Conservation (phyloP, 92 coral and sea anemone genomes). For the Porites rus region DNA sequence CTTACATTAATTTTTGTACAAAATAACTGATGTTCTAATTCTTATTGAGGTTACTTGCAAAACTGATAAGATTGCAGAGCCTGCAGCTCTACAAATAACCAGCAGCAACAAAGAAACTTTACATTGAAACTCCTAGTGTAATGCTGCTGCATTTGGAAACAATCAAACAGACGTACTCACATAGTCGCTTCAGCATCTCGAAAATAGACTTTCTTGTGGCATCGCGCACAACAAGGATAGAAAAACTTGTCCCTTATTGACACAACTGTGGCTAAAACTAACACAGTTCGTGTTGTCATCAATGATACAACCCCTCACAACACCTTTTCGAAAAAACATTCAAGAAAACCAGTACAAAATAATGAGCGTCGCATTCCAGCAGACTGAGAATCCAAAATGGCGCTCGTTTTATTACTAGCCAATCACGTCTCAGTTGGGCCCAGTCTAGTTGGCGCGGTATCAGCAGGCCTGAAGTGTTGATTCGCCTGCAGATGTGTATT, state of each 20-base stretch:
- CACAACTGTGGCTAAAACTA: slow-evolving; percentile 83
- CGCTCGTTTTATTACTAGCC: slow-evolving; percentile 31
- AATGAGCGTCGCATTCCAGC: background rate
- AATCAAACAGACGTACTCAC: slow-evolving; percentile 52
- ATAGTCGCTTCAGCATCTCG: slow-evolving; percentile 66
- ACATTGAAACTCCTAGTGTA: too few species aligned
- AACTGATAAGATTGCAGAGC: too few species aligned
- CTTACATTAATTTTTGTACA: too few species aligned
- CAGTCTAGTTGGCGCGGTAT: background rate
- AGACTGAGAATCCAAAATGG: slow-evolving; percentile 27
- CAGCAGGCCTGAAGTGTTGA: background rate
- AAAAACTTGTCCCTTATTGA: slow-evolving; percentile 68
- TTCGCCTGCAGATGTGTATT: background rate
- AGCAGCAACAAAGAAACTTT: background rate
- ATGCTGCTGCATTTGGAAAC: too few species aligned
- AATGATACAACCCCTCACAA: background rate
- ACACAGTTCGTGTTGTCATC: slow-evolving; percentile 68
- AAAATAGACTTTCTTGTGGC: slow-evolving; percentile 76
- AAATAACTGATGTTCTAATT: too few species aligned
- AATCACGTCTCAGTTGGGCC: slow-evolving; percentile 19
- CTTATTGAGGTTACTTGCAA: too few species aligned
- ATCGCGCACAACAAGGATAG: slow-evolving; percentile 86
- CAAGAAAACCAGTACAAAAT: too few species aligned
- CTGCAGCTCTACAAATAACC: too few species aligned
- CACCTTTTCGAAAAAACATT: background rate